phyloP scores from a whole-genome alignment of 2,888 invertebrate genomes.

The Spicauda simplicius region DNA sequence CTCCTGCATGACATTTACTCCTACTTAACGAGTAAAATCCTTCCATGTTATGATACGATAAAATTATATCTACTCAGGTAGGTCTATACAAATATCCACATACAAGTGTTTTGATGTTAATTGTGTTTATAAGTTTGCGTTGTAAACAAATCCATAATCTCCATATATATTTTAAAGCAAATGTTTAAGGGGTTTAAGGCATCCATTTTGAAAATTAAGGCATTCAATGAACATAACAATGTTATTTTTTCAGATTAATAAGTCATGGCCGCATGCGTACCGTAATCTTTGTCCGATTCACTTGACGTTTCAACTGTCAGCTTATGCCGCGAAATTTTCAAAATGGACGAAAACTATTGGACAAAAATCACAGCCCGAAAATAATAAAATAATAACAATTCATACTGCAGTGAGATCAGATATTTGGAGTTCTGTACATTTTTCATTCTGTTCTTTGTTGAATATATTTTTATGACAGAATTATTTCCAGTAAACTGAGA shows the following conservation, averaged over 20 bases:
- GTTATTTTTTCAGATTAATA: not conserved
- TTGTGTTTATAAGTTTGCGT: constrained; percentile 4
- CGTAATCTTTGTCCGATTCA: not conserved
- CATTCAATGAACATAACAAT: not conserved
- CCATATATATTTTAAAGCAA: constrained; percentile 10
- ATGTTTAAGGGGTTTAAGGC: not conserved
- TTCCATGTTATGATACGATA: constrained; percentile 1
- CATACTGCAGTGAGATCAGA: constrained; percentile 28
- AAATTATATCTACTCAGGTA: constrained; percentile 30
- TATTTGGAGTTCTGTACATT: constrained; percentile 18
- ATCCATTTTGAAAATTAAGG: constrained; percentile 14
- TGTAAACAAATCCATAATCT: constrained; percentile 4
- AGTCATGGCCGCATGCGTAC: not conserved
- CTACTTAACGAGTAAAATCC: constrained; percentile 5
- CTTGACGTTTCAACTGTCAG: not conserved
- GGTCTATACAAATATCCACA: constrained; percentile 23
- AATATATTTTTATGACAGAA: no score
- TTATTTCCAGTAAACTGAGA: not conserved
- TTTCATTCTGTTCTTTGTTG: constrained; percentile 3
- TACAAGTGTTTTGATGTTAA: constrained; percentile 5
- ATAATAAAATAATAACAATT: constrained; percentile 30
- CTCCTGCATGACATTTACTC: constrained; percentile 10
- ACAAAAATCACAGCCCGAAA: constrained; percentile 36
- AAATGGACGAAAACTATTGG: constrained; percentile 21
- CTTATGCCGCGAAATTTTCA: constrained; percentile 11